phyloP scores from a whole-genome alignment of 2,797 vertebrate species.

The Adrianichthys oophorus region DNA sequence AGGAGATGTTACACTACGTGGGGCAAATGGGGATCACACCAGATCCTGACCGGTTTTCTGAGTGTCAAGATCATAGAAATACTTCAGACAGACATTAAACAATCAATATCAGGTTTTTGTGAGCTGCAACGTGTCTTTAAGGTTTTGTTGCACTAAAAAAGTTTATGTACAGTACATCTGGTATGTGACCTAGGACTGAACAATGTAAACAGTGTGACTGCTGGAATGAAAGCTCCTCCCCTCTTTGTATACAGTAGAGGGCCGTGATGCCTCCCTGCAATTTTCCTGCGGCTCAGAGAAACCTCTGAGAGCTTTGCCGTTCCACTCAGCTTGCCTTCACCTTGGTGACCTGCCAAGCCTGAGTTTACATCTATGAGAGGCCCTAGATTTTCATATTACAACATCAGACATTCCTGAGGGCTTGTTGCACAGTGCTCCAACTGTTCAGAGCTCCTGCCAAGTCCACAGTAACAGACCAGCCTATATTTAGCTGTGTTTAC shows the following conservation, averaged over 20 bases:
- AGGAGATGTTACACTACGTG: no score
- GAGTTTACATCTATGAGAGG: constrained; percentile 67
- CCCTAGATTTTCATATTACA: constrained; percentile 71
- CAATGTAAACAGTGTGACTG: constrained; percentile 6
- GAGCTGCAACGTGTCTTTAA: constrained; percentile 4
- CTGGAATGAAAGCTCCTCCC: not conserved
- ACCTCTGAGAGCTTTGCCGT: constrained; percentile 65
- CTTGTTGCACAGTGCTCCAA: constrained; percentile 66
- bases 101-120: not conserved
- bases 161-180: not conserved
- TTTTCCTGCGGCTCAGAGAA: constrained; percentile 45
- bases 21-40: no score
- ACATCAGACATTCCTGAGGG: constrained; percentile 74
- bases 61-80: not conserved
- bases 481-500: constrained; percentile 76
- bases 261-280: constrained; percentile 27
- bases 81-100: no score
- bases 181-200: constrained; percentile 1
- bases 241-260: constrained; percentile 13
- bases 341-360: constrained; percentile 57
- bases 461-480: constrained; percentile 65
- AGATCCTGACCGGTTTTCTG: no score
- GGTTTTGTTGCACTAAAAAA: not conserved
- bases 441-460: constrained; percentile 66
- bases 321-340: constrained; percentile 58